Conservation (phyloP, 2,888 invertebrate genomes). For the Luperina testacea region DNA sequence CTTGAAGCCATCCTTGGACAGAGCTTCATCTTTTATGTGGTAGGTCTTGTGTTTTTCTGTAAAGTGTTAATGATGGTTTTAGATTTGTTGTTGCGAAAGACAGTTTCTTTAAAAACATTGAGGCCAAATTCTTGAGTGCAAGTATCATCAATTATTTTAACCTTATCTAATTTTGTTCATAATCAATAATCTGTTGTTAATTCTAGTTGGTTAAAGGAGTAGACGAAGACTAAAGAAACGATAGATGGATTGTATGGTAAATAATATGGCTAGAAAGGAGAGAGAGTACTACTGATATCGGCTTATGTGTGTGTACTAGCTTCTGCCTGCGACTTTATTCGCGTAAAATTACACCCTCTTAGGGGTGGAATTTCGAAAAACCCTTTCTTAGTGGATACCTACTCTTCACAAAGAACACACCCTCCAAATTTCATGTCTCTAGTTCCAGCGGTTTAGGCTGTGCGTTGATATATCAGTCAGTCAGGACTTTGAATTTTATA, state of each 20-base stretch:
- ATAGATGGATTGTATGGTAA: neutral
- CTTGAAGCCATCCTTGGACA: conserved; percentile 98
- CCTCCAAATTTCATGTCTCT: too few relatives aligned
- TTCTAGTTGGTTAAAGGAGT: neutral
- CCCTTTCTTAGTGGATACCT: too few relatives aligned
- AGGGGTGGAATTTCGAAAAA: too few relatives aligned
- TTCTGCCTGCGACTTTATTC: too few relatives aligned
- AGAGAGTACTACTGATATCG: too few relatives aligned
- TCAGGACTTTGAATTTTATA: too few relatives aligned
- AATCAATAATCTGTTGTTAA: neutral
- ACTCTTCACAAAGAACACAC: too few relatives aligned
- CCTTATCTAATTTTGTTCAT: neutral
- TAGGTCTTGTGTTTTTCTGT: conserved; percentile 99
- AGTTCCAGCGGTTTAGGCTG: too few relatives aligned
- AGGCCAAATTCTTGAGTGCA: neutral
- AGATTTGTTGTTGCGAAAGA: neutral
- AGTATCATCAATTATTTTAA: neutral
- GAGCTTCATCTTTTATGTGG: conserved; percentile 98
- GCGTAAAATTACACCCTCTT: too few relatives aligned
- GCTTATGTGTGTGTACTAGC: too few relatives aligned
- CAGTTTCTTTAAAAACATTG: neutral
- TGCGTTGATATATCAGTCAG: too few relatives aligned
- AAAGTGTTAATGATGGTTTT: conserved; percentile 45
- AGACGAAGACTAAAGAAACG: neutral
- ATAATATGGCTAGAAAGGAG: neutral